Conservation (phyloP, 2,797 vertebrate species). For the Molossus molossus region DNA sequence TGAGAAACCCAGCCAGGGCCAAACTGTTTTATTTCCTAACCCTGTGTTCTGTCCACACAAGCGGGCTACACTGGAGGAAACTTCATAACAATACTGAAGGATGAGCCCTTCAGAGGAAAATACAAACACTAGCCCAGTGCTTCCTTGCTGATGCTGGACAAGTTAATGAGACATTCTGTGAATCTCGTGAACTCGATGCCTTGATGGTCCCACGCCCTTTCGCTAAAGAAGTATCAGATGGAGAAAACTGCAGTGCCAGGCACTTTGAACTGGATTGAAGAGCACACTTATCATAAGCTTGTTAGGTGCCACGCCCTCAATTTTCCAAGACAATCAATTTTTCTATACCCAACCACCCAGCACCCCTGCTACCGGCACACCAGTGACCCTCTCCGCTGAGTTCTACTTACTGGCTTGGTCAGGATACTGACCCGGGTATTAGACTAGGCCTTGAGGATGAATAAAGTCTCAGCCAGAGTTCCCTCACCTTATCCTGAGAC, state of each 20-base stretch:
- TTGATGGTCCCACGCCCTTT: background rate
- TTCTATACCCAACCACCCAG: background rate
- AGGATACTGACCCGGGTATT: slow-evolving; percentile 7
- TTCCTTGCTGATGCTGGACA: background rate
- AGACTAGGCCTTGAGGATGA: background rate
- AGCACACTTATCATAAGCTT: background rate
- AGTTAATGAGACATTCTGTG: background rate
- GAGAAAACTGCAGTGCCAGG: background rate
- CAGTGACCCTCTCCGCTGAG: background rate
- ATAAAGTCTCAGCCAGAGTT: background rate
- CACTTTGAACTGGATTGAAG: background rate
- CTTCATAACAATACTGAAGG: background rate
- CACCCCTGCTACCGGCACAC: background rate
- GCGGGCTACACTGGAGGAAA: background rate
- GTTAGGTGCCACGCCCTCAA: background rate
- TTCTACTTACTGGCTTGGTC: background rate
- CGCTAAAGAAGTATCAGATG: background rate
- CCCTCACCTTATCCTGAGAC: background rate
- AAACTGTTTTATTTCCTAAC: background rate
- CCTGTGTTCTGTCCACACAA: background rate
- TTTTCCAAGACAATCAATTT: background rate
- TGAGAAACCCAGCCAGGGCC: no score
- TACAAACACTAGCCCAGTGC: rapidly evolving
- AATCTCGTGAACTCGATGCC: background rate
- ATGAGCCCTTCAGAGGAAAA: background rate